These are phyloP conservation scores for Protaetia brevitarsis DNA, from an alignment of 1,140 invertebrate genomes.

Conservation along the genomic window DNA sequence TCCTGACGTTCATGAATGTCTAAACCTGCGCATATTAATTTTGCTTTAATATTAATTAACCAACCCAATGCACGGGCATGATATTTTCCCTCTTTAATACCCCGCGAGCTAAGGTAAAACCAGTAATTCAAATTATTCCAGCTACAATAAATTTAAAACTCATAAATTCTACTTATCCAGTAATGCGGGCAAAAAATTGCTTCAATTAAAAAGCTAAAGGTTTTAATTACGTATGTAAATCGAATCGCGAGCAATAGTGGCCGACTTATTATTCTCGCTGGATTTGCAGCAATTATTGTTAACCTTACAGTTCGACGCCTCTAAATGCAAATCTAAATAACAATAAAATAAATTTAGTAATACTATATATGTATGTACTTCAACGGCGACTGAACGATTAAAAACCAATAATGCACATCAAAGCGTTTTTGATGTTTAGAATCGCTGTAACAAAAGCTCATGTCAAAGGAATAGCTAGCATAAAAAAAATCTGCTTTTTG, in stretches of 20 bases:
- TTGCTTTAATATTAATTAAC: slow-evolving; percentile 11
- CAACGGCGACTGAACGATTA: too few relatives aligned
- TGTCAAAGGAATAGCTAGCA: not conserved
- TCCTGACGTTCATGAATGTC: not conserved
- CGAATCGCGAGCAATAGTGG: not conserved
- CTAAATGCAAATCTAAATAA: too few relatives aligned
- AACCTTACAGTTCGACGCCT: too few relatives aligned
- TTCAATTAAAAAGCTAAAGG: not conserved
- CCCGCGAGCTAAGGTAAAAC: not conserved
- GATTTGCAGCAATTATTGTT: too few relatives aligned
- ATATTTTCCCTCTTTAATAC: not conserved
- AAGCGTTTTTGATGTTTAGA: too few relatives aligned
- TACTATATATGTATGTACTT: too few relatives aligned
- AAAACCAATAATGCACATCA: too few relatives aligned
- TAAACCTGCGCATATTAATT: not conserved
- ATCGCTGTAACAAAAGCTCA: not conserved
- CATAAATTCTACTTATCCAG: slow-evolving; percentile 9
- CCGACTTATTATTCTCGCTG: too few relatives aligned
- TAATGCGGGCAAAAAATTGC: slow-evolving; percentile 9
- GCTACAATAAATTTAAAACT: not conserved
- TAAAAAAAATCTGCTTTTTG: too few relatives aligned
- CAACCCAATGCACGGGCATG: not conserved
- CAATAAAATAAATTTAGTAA: too few relatives aligned
- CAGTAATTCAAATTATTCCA: not conserved
- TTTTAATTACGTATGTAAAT: slow-evolving; percentile 13